phyloP scores from a whole-genome alignment of 2,888 invertebrate genomes.

The Megamerina dolium region DNA sequence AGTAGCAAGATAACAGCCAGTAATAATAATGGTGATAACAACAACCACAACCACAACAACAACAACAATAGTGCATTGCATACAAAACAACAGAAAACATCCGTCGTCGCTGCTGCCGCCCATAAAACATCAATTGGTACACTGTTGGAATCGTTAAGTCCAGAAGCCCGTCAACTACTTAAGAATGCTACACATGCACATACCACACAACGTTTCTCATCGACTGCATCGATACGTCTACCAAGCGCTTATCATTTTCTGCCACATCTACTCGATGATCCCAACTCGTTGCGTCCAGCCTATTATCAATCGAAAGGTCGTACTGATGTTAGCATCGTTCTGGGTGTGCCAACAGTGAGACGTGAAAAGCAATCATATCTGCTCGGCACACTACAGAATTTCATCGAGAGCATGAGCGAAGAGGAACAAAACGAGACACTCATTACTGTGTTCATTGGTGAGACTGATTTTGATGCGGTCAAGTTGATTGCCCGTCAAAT shows the following conservation, averaged over 20 bases:
- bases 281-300: conserved; percentile 70
- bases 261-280: conserved; percentile 77
- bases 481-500: conserved; percentile 68
- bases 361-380: conserved; percentile 84
- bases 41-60: no score
- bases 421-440: conserved; percentile 70
- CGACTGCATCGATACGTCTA: conserved; percentile 54
- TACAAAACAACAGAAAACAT: background rate
- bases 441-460: conserved; percentile 82
- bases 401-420: conserved; percentile 71
- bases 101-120: conserved; percentile 1
- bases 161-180: conserved; percentile 49
- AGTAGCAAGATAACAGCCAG: no score
- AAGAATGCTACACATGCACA: conserved; percentile 50
- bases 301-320: conserved; percentile 70
- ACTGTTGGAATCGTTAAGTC: conserved; percentile 47
- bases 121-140: conserved; percentile 22
- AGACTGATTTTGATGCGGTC: conserved; percentile 74
- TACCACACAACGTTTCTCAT: conserved; percentile 42
- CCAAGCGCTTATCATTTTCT: conserved; percentile 81
- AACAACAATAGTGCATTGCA: background rate
- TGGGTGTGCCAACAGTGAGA: conserved; percentile 82
- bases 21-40: conserved; percentile 21
- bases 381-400: conserved; percentile 74
- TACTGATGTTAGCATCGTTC: conserved; percentile 70